Evolutionary conservation across 1,140 invertebrate genomes (phyloP).

Genomic region (Aricia agestis): DNA sequence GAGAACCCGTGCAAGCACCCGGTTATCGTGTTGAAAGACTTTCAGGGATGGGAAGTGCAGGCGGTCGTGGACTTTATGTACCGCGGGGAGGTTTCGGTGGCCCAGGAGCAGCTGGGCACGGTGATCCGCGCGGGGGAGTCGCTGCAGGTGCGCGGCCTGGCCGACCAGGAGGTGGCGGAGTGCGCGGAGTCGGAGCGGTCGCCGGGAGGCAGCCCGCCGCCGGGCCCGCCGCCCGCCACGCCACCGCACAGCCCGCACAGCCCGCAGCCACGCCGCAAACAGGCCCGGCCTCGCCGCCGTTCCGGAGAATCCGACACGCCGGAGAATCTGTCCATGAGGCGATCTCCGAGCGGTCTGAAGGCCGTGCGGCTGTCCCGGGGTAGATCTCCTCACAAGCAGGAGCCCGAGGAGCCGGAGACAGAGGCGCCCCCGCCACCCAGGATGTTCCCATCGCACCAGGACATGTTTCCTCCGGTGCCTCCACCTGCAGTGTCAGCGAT

Average conservation of each 20-base stretch:
- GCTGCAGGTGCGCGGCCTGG: slow-evolving; percentile 87
- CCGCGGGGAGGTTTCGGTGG: slow-evolving; percentile 91
- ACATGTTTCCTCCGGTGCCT: slow-evolving; percentile 80
- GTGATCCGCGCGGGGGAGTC: slow-evolving; percentile 91
- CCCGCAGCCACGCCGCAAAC: slow-evolving; percentile 85
- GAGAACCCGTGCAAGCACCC: slow-evolving; percentile 96
- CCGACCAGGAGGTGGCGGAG: slow-evolving; percentile 79
- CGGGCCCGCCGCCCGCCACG: slow-evolving; percentile 75
- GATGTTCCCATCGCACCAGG: slow-evolving; percentile 77
- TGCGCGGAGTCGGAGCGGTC: slow-evolving; percentile 53
- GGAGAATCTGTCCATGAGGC: slow-evolving; percentile 72
- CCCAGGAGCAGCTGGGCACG: slow-evolving; percentile 86
- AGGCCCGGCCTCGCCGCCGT: slow-evolving; percentile 86
- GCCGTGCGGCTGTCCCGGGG: slow-evolving; percentile 68
- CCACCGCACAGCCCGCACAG: slow-evolving; percentile 79
- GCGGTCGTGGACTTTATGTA: slow-evolving; percentile 96
- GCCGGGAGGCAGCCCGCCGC: slow-evolving; percentile 59
- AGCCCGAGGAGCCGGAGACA: slow-evolving; percentile 56
- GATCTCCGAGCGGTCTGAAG: slow-evolving; percentile 78
- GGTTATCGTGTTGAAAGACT: slow-evolving; percentile 93
- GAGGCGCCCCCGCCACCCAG: slow-evolving; percentile 65
- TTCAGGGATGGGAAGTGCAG: slow-evolving; percentile 89
- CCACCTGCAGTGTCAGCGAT: slow-evolving; percentile 84
- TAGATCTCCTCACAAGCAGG: slow-evolving; percentile 57
- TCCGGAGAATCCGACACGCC: slow-evolving; percentile 82